Evolutionary conservation across 2,888 invertebrate genomes (phyloP), one percentile per base, ranked within the genome.

Genomic region (Pegoplata infirma): DNA sequence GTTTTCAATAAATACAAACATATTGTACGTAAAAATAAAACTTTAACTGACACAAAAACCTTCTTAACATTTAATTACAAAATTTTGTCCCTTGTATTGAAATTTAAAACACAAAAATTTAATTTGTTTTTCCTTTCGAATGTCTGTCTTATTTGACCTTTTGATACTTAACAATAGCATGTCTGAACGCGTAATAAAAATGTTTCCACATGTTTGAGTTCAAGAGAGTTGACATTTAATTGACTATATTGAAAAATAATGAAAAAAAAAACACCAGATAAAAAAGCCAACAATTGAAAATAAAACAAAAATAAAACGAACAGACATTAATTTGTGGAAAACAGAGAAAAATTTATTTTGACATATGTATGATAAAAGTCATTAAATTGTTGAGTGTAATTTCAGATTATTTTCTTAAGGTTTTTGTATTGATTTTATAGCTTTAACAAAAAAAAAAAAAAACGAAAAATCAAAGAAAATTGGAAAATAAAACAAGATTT

Each of bases 201-300:
- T 76, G 46, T 71, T 76, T 73, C 78, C 79, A 80, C 80, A 77
- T 82, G 80, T 74, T 71, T 58, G 68, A 80, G 80, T 81, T 81
- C 81, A 81, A 78, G 76, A 76, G 78, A 81, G 77, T 78, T 82
- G 76, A 80, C 77, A 80, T 76, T 77, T 68, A 82, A 80, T 82
- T 80, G 81, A 80, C 81, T 77, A 67, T 80, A 82, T 82, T 81
- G 78, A 56, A 80, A 82, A 80, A 73, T 71, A 80, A 68, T 68
- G 25, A 23, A 64, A 58, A 32, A 56, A 51, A 5, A 71, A n/a
- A n/a, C n/a, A n/a, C n/a, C n/a, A n/a, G n/a, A n/a, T n/a, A n/a
- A n/a, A 53, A 16, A n/a, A 47, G 16, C 10, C 5, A 63, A 49
- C 25, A 51, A 51, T 51, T 49, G 63, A 7, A 63, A 61, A 5